Conservation (phyloP, 2,888 invertebrate species). For the Kuschelorhynchus macadamiae region DNA sequence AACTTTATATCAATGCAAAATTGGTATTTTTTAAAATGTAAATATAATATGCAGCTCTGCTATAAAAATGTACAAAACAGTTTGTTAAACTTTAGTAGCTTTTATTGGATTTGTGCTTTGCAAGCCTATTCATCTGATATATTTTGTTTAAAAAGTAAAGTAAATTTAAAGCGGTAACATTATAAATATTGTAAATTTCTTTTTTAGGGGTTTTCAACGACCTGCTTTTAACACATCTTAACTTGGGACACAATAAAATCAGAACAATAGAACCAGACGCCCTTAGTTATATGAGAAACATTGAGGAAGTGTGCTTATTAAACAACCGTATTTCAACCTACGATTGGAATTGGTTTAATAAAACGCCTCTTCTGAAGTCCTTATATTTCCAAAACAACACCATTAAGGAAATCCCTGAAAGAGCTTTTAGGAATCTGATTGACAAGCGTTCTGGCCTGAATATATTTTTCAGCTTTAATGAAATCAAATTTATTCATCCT, state of each 20-base stretch:
- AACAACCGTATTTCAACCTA: conserved; percentile 34
- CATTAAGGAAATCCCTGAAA: conserved; percentile 39
- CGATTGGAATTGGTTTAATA: conserved; percentile 38
- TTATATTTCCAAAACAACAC: conserved; percentile 47
- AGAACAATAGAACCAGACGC: conserved; percentile 35
- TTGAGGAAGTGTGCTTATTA: conserved; percentile 37
- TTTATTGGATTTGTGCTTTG: too few species aligned
- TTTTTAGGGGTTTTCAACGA: conserved; percentile 41
- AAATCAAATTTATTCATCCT: conserved; percentile 34
- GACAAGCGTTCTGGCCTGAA: conserved; percentile 26
- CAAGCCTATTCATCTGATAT: too few species aligned
- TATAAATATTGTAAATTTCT: too few species aligned
- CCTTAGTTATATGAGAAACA: conserved; percentile 34
- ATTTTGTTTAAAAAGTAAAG: too few species aligned
- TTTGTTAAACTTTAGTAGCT: too few species aligned
- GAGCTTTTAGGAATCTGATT: conserved; percentile 39
- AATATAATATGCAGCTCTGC: too few species aligned
- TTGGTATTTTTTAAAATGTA: too few species aligned
- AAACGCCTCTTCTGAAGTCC: conserved; percentile 33
- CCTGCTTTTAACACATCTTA: conserved; percentile 29
- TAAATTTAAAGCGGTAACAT: too few species aligned
- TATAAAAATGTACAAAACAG: too few species aligned
- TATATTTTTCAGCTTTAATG: conserved; percentile 44
- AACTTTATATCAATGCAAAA: too few species aligned
- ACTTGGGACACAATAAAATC: conserved; percentile 32